Conservation (phyloP, 1,140 invertebrate genomes). For the Calephelis nemesis region DNA sequence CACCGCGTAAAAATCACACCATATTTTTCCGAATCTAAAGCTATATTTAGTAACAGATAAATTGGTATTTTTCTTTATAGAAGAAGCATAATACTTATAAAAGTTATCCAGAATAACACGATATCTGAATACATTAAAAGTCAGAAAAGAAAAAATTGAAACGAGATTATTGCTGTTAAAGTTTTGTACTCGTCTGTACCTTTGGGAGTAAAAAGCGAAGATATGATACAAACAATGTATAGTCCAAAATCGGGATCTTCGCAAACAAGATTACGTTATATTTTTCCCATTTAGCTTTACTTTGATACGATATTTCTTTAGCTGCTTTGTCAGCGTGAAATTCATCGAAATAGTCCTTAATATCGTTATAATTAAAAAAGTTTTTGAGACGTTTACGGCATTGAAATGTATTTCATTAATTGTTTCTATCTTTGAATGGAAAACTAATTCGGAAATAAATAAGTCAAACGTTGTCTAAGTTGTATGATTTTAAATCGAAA, state of each 20-base stretch:
- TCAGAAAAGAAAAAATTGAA: constrained; percentile 3
- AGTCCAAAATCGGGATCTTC: constrained; percentile 16
- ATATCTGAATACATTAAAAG: constrained; percentile 2
- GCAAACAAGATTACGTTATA: constrained; percentile 17
- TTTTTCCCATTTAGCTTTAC: constrained; percentile 17
- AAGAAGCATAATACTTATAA: no score
- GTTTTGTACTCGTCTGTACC: neutral
- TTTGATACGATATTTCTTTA: constrained; percentile 14
- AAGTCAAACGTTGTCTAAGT: no score
- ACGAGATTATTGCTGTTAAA: neutral
- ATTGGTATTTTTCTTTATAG: no score
- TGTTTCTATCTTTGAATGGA: no score
- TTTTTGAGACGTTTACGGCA: neutral
- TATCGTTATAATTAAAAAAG: constrained; percentile 10
- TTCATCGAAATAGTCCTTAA: neutral
- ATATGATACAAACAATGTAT: constrained; percentile 16
- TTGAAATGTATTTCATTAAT: neutral
- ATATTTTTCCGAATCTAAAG: no score
- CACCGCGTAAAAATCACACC: no score
- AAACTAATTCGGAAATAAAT: no score
- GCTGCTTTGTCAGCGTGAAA: constrained; percentile 11
- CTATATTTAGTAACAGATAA: no score
- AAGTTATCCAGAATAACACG: no score
- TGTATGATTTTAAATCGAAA: no score
- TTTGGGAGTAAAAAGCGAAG: constrained; percentile 6